Evolutionary conservation across 2,797 vertebrate genomes (phyloP), one percentile per base, ranked within the genome.

Genomic region (Pteronotus mesoamericanus): DNA sequence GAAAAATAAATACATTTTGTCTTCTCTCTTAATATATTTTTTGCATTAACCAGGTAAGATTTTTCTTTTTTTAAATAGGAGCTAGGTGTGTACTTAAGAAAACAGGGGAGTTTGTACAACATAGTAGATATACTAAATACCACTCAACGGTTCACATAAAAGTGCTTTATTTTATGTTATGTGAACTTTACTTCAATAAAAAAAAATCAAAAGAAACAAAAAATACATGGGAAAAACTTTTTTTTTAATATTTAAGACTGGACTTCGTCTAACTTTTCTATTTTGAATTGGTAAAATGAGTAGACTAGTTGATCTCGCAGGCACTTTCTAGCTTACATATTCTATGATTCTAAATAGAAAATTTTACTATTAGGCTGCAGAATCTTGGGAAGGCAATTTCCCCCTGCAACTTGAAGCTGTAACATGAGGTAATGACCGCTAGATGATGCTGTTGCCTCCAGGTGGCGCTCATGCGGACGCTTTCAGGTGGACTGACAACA

Each of bases 231-330:
- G 9, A 11, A 61, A 87, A 91, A 69, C 21, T 9, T 66, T 48
- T 84, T 64, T 59, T 75, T 75, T 16, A 46, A 5, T 44, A 21
- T 87, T 87, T n/a, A 66, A 86, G n/a, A 51, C 57, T 66, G 48
- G 46, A 86, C 57, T 94, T 94, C 59, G 88, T 44, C 7, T 82
- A 90, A 80, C 1, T 4, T 91, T 94, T 89, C 6, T 89, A 51
- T 22, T 88, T 94, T 92, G 86, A 77, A 89, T 26, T 84, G 48
- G 8, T 48, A 90, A 92, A 72, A 51, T 53, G 37, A 97, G 66
- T 21, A 88, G 48, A 68, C 22, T 24, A 72, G 34, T 32, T 90
- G 22, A 72, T 86, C 48, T 86, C 34, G 48, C 46, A 39, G 42
- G 66, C 53, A 39, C 26, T 57, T 90, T 57, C 39, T 34, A 68